A percentile compares a stretch with the other conserved stretches of the same genome.
Conservation (phyloP, 1,140 invertebrate species). For the Saccostrea cuccullata region DNA sequence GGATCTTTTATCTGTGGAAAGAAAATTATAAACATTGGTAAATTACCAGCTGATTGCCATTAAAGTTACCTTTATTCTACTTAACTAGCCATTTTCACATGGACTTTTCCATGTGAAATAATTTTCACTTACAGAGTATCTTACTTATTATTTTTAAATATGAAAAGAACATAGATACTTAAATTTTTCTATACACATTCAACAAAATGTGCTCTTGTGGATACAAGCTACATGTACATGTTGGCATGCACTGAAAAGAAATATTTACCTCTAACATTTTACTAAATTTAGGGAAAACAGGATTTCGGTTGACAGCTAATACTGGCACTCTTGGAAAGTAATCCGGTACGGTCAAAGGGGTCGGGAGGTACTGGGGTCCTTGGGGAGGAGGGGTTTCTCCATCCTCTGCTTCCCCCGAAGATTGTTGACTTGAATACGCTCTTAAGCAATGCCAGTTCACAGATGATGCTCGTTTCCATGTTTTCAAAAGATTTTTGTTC, state of each 20-base stretch:
- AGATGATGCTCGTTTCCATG: background rate
- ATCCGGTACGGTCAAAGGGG: constrained; percentile 94
- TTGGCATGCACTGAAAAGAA: background rate
- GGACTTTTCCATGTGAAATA: too few species aligned
- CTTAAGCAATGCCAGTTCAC: background rate
- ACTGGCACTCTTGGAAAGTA: constrained; percentile 97
- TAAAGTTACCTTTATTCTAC: too few species aligned
- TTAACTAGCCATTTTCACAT: too few species aligned
- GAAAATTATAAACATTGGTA: too few species aligned
- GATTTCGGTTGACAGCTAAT: constrained; percentile 95
- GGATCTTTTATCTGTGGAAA: constrained; percentile 88
- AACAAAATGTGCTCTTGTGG: too few species aligned
- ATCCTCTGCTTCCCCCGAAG: background rate
- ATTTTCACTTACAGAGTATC: too few species aligned
- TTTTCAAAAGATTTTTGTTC: background rate
- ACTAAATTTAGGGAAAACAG: constrained; percentile 98
- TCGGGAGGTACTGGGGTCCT: constrained; percentile 56
- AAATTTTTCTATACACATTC: too few species aligned
- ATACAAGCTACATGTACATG: too few species aligned
- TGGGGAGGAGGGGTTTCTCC: background rate
- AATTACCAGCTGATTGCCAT: too few species aligned
- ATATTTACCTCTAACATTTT: constrained; percentile 93
- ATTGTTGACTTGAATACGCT: background rate
- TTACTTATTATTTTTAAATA: too few species aligned
- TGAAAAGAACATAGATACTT: too few species aligned